phyloP scores from a whole-genome alignment of 2,113 vertebrate species.

The Pundamilia nyererei region DNA sequence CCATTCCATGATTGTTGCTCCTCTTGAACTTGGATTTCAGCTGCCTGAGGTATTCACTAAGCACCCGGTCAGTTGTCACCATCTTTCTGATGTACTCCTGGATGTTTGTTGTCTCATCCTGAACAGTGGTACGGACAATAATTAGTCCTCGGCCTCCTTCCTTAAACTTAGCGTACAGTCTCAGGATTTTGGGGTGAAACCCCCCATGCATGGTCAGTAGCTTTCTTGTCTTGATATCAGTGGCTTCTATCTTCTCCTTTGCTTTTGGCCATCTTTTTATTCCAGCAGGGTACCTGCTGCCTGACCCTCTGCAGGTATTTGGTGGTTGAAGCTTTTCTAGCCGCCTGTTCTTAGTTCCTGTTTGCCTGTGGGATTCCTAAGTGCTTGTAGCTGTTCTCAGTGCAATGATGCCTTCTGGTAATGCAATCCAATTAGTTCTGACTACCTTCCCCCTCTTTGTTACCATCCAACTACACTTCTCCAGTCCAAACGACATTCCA shows the following conservation, averaged over 20 bases:
- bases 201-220: neutral
- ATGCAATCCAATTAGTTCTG: neutral
- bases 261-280: neutral
- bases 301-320: neutral
- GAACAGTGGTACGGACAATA: neutral
- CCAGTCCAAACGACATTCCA: neutral
- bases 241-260: neutral
- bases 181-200: neutral
- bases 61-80: neutral
- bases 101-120: neutral
- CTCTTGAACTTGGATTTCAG: neutral
- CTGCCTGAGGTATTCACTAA: neutral
- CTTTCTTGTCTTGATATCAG: neutral
- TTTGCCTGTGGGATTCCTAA: neutral
- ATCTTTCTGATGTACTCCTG: neutral
- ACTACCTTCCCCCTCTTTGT: neutral
- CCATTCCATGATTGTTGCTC: neutral
- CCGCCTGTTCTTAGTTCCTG: neutral
- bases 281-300: neutral
- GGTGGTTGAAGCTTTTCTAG: neutral
- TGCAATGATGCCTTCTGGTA: neutral
- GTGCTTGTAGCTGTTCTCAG: neutral
- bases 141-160: neutral
- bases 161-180: neutral
- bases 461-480: neutral